A percentile compares a stretch with the other conserved stretches of the same genome.
Conservation (phyloP, 2,888 invertebrate species). For the Furcula furcula region DNA sequence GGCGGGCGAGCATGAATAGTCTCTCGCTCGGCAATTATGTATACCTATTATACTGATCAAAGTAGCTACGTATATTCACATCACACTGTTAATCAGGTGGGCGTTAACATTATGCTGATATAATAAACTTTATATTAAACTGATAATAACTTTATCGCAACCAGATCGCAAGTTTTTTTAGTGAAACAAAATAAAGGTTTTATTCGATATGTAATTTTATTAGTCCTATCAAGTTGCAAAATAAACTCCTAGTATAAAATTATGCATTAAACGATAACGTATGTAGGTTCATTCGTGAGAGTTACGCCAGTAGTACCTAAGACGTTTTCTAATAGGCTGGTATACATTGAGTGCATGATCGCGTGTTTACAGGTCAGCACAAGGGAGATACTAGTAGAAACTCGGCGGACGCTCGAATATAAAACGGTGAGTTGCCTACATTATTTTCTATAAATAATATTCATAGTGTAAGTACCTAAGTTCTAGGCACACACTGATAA, state of each 20-base stretch:
- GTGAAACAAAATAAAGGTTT: too few species aligned
- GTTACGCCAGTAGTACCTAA: constrained; percentile 36
- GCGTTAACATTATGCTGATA: too few species aligned
- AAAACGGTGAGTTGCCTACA: constrained; percentile 65
- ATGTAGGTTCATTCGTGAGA: constrained; percentile 32
- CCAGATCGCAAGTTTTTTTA: too few species aligned
- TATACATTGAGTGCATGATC: constrained; percentile 71
- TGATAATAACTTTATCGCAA: too few species aligned
- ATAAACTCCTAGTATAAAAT: constrained; percentile 11
- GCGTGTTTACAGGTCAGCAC: constrained; percentile 78
- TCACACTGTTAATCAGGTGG: too few species aligned
- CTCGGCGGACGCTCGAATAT: constrained; percentile 71
- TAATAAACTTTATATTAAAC: too few species aligned
- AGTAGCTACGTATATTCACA: too few species aligned
- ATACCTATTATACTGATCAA: too few species aligned
- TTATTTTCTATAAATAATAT: constrained; percentile 32
- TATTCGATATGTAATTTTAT: too few species aligned
- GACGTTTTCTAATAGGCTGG: constrained; percentile 53
- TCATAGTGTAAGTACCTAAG: constrained; percentile 16
- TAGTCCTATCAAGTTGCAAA: background rate
- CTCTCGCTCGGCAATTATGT: too few species aligned
- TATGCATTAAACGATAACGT: constrained; percentile 13
- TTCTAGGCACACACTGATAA: constrained; percentile 9
- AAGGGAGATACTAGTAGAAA: constrained; percentile 76
- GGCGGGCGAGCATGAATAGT: constrained; percentile 69